phyloP scores from a whole-genome alignment of 1,140 invertebrate genomes.

The Nomia melanderi region DNA sequence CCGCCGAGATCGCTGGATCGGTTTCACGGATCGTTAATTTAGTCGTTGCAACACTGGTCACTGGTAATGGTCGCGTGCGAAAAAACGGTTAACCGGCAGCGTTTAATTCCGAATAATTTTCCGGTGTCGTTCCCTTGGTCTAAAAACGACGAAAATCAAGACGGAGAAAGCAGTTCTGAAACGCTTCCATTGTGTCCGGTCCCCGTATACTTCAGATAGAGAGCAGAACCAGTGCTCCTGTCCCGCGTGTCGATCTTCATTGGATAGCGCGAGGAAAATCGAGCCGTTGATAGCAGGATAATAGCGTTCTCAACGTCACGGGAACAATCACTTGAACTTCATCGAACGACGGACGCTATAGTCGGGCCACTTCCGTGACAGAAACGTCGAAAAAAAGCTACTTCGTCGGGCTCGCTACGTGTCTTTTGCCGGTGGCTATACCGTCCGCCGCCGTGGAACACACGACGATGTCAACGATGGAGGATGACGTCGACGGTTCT shows the following conservation, averaged over 20 bases:
- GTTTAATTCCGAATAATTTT: conserved; percentile 63
- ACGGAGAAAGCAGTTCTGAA: too few relatives aligned
- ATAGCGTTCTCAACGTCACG: conserved; percentile 15
- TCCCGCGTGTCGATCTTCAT: neutral
- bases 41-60: conserved; percentile 55
- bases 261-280: neutral
- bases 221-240: neutral
- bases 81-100: conserved; percentile 40
- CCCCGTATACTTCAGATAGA: too few relatives aligned
- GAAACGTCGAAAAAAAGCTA: conserved; percentile 23
- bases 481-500: conserved; percentile 40
- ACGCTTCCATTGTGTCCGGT: too few relatives aligned
- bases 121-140: conserved; percentile 27
- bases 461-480: conserved; percentile 37
- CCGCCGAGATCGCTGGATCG: conserved; percentile 45
- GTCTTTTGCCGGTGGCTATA: neutral
- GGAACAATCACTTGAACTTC: conserved; percentile 27
- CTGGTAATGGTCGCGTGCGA: conserved; percentile 59
- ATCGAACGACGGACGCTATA: conserved; percentile 25
- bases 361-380: neutral
- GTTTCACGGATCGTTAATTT: conserved; percentile 68
- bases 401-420: neutral
- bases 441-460: neutral
- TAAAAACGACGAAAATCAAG: neutral
- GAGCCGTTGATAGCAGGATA: conserved; percentile 10